A percentile compares a stretch with the other conserved stretches of the same genome.
phyloP scores from a whole-genome alignment of 2,113 vertebrate species.

The Rostratula benghalensis region DNA sequence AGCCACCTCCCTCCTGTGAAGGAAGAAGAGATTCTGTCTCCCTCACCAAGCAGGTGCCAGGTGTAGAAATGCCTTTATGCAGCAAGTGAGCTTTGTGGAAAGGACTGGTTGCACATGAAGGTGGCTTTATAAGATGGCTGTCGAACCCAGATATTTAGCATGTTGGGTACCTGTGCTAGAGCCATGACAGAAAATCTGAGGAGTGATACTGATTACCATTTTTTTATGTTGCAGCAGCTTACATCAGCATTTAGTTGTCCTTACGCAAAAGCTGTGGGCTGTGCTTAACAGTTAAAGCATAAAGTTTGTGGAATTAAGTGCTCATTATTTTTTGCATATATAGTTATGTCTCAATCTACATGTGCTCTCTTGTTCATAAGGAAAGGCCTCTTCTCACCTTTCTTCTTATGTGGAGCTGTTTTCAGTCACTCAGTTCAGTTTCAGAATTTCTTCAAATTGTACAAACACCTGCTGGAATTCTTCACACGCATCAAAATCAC shows the following conservation, averaged over 20 bases:
- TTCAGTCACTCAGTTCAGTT: background rate
- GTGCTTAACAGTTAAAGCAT: background rate
- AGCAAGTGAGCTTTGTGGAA: background rate
- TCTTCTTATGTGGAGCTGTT: background rate
- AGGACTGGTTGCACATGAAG: background rate
- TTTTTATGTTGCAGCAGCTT: background rate
- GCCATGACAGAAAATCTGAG: background rate
- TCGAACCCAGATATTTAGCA: background rate
- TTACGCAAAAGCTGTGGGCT: background rate
- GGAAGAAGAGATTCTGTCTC: background rate
- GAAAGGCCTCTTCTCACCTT: background rate
- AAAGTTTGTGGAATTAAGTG: background rate
- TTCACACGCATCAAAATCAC: background rate
- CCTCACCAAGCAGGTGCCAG: background rate
- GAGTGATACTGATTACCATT: background rate
- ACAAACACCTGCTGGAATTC: background rate
- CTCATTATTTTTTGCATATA: background rate
- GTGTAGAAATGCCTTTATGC: background rate
- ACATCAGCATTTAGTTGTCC: background rate
- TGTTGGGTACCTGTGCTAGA: background rate
- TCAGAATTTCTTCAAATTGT: background rate
- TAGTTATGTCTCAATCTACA: background rate
- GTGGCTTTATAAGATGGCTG: background rate
- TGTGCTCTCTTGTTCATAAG: background rate
- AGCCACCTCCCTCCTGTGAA: background rate